Evolutionary conservation across 2,888 invertebrate genomes (phyloP), one percentile per base, ranked within the genome.

Genomic region (Drosophila rellima): DNA sequence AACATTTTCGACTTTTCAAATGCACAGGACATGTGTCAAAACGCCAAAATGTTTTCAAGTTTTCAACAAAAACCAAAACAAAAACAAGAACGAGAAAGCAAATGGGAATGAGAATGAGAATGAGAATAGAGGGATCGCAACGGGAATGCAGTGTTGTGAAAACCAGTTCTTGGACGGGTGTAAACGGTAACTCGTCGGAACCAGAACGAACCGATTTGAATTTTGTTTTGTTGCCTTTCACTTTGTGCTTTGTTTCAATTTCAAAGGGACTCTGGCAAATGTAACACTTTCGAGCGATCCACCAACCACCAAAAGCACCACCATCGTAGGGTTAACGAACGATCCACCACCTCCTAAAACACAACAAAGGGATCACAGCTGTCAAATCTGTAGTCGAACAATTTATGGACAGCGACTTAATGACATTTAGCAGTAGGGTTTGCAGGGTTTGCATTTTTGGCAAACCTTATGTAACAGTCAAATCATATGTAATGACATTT

Each of bases 191-290:
- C 75, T 62, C 54, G 44, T 47, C 5, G 47, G 47, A 40, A 63
- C 69, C 80, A 70, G 57, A 82, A 76, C 89, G 57, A 82, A 88
- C 69, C 59, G 26, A 82, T 74, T 88, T 81, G 78, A 81, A 80
- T 77, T 71, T 33, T 8, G 13, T 2, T 10, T 15, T 18, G n/a
- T n/a, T n/a, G n/a, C 23, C 23, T 23, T 23, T 23, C 23, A 23
- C 7, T 18, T 18, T 1, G 6, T 20, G 6, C 17, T 23, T 44
- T 44, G 44, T 23, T 6, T 42, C 23, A n/a, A 15, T 51, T 26
- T 44, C 11, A n/a, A n/a, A n/a, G 31, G 8, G 29, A 13, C 37
- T 54, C n/a, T n/a, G n/a, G 33, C 48, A 72, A 68, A 65, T 63
- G 64, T 51, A 79, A 64, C 82, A 70, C 61, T 73, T 63, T 61